A percentile compares a stretch with the other conserved stretches of the same genome.
Evolutionary conservation across 2,797 vertebrate genomes (phyloP).

Genomic region (Lindbergichthys nudifrons): DNA sequence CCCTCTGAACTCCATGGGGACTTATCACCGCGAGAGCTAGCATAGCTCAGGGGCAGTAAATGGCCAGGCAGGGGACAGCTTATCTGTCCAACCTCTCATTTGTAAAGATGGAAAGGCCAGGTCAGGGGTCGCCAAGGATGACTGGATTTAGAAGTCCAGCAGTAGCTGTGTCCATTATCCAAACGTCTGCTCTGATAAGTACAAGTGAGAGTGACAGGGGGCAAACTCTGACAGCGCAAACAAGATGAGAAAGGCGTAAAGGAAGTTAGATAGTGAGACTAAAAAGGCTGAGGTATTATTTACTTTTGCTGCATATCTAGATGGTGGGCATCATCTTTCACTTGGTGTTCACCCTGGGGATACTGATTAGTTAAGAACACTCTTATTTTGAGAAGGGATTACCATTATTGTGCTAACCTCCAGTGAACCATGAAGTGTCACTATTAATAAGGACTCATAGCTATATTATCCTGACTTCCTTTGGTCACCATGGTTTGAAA

Average conservation of each 20-base stretch:
- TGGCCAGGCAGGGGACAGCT: conserved; percentile 75
- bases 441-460: conserved; percentile 30
- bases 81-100: conserved; percentile 83
- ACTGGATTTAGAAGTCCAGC: conserved; percentile 84
- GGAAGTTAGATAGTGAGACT: conserved; percentile 68
- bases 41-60: conserved; percentile 78
- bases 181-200: conserved; percentile 85
- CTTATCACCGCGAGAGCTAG: conserved; percentile 82
- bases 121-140: conserved; percentile 82
- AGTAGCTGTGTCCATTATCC: conserved; percentile 82
- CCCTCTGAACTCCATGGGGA: conserved; percentile 80
- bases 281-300: conserved; percentile 68
- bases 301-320: conserved; percentile 51
- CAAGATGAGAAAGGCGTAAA: conserved; percentile 72
- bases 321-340: conserved; percentile 46
- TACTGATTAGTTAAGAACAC: conserved; percentile 54
- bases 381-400: conserved; percentile 51
- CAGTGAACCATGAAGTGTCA: conserved; percentile 48
- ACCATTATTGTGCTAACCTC: conserved; percentile 38
- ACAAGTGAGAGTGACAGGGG: conserved; percentile 82
- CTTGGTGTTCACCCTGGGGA: conserved; percentile 47
- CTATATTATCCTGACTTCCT: conserved; percentile 24
- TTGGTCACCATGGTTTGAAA: neutral
- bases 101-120: conserved; percentile 85
- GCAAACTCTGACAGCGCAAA: conserved; percentile 79